Evolutionary conservation across 2,113 vertebrate genomes (phyloP).

Genomic region (Alouatta palliata): DNA sequence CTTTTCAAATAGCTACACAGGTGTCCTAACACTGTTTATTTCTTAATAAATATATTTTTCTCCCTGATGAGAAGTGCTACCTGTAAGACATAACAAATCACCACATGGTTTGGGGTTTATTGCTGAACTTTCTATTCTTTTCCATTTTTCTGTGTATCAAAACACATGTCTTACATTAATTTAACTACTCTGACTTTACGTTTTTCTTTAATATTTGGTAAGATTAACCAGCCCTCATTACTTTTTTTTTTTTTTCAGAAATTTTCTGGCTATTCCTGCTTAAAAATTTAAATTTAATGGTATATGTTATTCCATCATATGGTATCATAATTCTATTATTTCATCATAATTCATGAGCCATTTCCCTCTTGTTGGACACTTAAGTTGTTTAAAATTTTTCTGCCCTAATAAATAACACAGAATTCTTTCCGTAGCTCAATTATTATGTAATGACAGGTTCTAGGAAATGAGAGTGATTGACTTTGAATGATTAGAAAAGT

Average conservation of each 20-base stretch:
- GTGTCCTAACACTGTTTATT: neutral
- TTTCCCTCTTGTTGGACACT: neutral
- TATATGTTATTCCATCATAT: neutral
- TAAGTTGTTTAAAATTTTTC: neutral
- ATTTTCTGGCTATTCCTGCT: neutral
- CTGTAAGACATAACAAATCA: neutral
- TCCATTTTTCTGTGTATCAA: neutral
- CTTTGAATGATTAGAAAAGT: neutral
- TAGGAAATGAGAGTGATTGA: neutral
- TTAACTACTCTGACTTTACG: neutral
- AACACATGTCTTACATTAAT: neutral
- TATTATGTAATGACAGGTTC: neutral
- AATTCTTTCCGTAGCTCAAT: neutral
- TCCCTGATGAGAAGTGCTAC: neutral
- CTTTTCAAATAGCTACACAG: neutral
- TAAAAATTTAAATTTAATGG: neutral
- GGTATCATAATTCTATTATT: neutral
- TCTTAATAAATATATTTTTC: neutral
- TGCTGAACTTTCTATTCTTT: neutral
- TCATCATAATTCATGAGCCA: neutral
- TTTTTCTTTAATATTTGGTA: neutral
- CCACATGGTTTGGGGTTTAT: neutral
- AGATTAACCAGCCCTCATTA: neutral
- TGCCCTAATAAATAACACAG: neutral
- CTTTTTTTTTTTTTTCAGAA: neutral